phyloP scores from a whole-genome alignment of 2,888 invertebrate species.

The Hydrotaea cyrtoneurina region DNA sequence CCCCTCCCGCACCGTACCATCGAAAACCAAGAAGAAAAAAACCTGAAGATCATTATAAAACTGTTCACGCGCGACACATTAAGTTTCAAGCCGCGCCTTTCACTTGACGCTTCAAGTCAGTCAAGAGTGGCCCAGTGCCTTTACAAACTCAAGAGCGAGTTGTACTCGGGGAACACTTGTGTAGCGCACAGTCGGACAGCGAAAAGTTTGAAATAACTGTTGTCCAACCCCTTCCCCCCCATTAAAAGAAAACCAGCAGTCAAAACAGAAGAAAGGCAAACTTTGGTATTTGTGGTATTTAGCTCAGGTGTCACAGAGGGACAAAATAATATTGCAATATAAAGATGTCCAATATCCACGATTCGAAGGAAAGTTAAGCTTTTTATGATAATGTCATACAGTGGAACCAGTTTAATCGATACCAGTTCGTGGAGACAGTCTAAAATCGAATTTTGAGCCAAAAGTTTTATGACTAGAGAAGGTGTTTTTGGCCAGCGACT shows the following conservation, averaged over 20 bases:
- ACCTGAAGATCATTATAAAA: constrained; percentile 46
- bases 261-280: no score
- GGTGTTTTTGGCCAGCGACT: no score
- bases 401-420: no score
- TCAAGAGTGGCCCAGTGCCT: constrained; percentile 15
- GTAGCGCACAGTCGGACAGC: no score
- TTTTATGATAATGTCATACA: no score
- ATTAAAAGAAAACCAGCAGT: constrained; percentile 22
- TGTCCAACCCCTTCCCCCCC: no score
- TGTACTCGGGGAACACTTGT: constrained; percentile 30
- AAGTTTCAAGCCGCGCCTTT: constrained; percentile 56
- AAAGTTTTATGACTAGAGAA: no score
- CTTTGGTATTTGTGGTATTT: constrained; percentile 5
- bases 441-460: no score
- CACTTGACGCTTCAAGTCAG: constrained; percentile 50
- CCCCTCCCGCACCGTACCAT: no score
- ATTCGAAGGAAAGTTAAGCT: not conserved
- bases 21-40: not conserved
- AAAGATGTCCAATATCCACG: not conserved
- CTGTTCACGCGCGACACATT: constrained; percentile 59
- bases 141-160: constrained; percentile 39
- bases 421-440: no score
- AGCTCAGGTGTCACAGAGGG: not conserved
- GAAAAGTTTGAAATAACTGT: constrained; percentile 35
- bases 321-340: no score